These are phyloP conservation scores for Oreonectes daqikongensis DNA, from an alignment of 2,797 vertebrate species.

Conservation along the genomic window DNA sequence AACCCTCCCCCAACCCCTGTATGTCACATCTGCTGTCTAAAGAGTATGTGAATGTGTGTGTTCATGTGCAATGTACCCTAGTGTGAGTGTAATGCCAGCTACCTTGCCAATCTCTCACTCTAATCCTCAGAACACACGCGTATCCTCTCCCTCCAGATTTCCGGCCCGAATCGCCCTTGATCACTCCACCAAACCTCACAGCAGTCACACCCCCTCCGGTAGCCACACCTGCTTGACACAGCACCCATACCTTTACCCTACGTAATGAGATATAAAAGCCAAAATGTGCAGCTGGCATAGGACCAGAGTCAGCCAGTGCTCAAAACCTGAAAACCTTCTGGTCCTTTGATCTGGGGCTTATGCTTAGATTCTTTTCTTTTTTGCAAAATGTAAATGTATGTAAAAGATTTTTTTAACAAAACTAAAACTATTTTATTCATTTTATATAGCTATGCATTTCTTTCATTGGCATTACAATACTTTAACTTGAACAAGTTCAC, in stretches of 20 bases:
- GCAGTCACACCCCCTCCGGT: slow-evolving; percentile 41
- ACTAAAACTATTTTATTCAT: too few relatives aligned
- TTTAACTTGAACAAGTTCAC: too few relatives aligned
- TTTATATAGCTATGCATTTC: too few relatives aligned
- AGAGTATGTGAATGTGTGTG: slow-evolving; percentile 1
- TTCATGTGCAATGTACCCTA: slow-evolving; percentile 18
- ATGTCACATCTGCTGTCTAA: slow-evolving; percentile 47
- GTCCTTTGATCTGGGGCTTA: background rate
- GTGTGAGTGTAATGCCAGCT: slow-evolving; percentile 9
- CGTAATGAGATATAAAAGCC: background rate
- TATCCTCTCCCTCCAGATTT: slow-evolving; percentile 47
- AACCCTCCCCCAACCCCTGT: background rate
- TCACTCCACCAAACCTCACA: slow-evolving; percentile 40
- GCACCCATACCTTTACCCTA: too few relatives aligned
- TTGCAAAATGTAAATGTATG: background rate
- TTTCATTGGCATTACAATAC: too few relatives aligned
- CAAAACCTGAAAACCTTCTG: background rate
- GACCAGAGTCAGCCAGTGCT: background rate
- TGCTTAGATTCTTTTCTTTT: background rate
- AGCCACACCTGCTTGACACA: slow-evolving; percentile 47
- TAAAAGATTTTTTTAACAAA: too few relatives aligned
- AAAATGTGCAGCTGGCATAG: background rate
- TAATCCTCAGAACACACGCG: slow-evolving; percentile 42
- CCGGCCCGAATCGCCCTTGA: slow-evolving; percentile 40
- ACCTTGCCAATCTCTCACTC: slow-evolving; percentile 17